phyloP scores from a whole-genome alignment of 2,797 vertebrate genomes.

The Coluber constrictor region DNA sequence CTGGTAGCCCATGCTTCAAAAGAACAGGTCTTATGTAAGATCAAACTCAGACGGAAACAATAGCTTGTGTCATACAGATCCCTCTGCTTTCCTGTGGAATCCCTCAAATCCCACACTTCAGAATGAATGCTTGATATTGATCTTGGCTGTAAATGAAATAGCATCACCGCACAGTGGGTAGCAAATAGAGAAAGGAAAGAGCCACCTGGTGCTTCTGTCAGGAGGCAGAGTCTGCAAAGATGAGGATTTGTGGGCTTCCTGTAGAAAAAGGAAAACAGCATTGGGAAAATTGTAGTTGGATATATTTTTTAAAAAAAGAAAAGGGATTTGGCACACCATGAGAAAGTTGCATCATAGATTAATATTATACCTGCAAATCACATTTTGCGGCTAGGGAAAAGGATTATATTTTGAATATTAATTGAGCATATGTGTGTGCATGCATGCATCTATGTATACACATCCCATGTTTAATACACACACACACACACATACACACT shows the following conservation, averaged over 20 bases:
- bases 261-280: background rate
- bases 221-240: background rate
- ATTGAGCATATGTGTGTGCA: background rate
- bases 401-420: background rate
- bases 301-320: background rate
- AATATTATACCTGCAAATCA: background rate
- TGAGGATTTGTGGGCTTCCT: background rate
- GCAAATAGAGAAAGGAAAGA: slow-evolving; percentile 26
- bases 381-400: background rate
- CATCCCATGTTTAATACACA: background rate
- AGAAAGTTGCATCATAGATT: background rate
- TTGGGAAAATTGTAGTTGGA: background rate
- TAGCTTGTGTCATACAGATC: slow-evolving; percentile 31
- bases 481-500: no score
- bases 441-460: background rate
- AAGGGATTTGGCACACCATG: background rate
- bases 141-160: slow-evolving; percentile 41
- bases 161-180: background rate
- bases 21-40: slow-evolving; percentile 24
- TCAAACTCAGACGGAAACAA: slow-evolving; percentile 32
- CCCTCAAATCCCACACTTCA: slow-evolving; percentile 49
- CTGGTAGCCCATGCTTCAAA: slow-evolving; percentile 20
- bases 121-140: slow-evolving; percentile 43
- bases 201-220: background rate
- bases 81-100: slow-evolving; percentile 49